Evolutionary conservation across 2,888 invertebrate genomes (phyloP), one percentile per base, ranked within the genome.

Genomic region (Kuschelorhynchus macadamiae): DNA sequence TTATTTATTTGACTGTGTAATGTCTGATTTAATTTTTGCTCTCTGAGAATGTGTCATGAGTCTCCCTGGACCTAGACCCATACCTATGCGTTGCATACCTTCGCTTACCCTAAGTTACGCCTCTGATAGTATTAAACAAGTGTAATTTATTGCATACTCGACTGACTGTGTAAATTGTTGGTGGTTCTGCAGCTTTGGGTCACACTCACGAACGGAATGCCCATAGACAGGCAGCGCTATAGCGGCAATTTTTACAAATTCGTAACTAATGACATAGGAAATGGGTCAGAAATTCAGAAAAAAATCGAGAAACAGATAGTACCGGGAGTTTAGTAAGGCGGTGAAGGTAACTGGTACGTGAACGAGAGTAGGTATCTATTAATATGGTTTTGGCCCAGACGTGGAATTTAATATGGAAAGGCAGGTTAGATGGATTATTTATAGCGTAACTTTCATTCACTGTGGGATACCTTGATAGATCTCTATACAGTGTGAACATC

Each of bases 61-160:
- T n/a, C n/a, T n/a, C n/a, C n/a, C n/a, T n/a, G n/a, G n/a, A n/a
- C n/a, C n/a, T n/a, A n/a, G n/a, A n/a, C n/a, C n/a, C n/a, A n/a
- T n/a, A n/a, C n/a, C n/a, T n/a, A n/a, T n/a, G n/a, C n/a, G n/a
- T n/a, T n/a, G n/a, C n/a, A n/a, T n/a, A n/a, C n/a, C n/a, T n/a
- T n/a, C n/a, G n/a, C n/a, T n/a, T n/a, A n/a, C n/a, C n/a, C n/a
- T n/a, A n/a, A n/a, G n/a, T n/a, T n/a, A n/a, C n/a, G n/a, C n/a
- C n/a, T n/a, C n/a, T n/a, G n/a, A n/a, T n/a, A n/a, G n/a, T n/a
- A n/a, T n/a, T 62, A 53, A 62, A 42, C 32, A 41, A 44, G 18
- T 42, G 46, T 50, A 57, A 64, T 64, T 64, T 64, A 57, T 64
- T 64, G 46, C 57, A 64, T 50, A 64, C 41, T 57, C 50, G 57